phyloP scores from a whole-genome alignment of 1,140 invertebrate genomes.

The Meloidogyne floridensis region DNA sequence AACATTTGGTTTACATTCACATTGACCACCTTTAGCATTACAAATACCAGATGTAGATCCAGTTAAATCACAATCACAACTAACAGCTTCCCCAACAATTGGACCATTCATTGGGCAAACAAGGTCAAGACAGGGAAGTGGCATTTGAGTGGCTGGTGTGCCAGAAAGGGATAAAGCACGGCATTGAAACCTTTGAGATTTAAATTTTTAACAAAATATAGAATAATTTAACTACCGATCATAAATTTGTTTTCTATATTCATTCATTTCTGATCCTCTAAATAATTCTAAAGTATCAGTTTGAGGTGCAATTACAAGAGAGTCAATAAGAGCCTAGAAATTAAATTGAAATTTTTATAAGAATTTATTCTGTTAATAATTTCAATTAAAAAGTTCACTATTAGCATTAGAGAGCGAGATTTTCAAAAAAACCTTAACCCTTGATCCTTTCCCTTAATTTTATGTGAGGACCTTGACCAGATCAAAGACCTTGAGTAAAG shows the following conservation, averaged over 20 bases:
- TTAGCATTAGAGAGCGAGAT: no score
- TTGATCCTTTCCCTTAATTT: no score
- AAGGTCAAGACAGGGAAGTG: slow-evolving; percentile 78
- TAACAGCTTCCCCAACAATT: slow-evolving; percentile 78
- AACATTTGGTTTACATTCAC: slow-evolving; percentile 90
- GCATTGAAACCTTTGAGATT: slow-evolving; percentile 73
- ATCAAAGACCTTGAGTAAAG: no score
- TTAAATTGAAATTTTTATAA: not conserved
- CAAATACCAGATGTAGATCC: slow-evolving; percentile 89
- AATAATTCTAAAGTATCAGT: slow-evolving; percentile 84
- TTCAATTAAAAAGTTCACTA: no score
- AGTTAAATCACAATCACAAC: slow-evolving; percentile 87
- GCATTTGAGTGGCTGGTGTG: slow-evolving; percentile 69
- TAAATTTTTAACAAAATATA: not conserved
- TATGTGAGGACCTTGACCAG: no score
- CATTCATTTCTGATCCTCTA: slow-evolving; percentile 69
- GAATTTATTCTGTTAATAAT: not conserved
- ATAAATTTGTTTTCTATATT: slow-evolving; percentile 75
- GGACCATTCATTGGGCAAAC: slow-evolving; percentile 78
- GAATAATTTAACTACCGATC: slow-evolving; percentile 68
- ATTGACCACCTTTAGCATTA: slow-evolving; percentile 81
- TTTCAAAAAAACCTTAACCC: no score
- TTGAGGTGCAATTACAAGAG: slow-evolving; percentile 74
- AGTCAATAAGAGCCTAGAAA: slow-evolving; percentile 84
- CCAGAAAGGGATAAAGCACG: slow-evolving; percentile 76